phyloP scores from a whole-genome alignment of 2,888 invertebrate genomes.

The Gymnoscelis rufifasciata region DNA sequence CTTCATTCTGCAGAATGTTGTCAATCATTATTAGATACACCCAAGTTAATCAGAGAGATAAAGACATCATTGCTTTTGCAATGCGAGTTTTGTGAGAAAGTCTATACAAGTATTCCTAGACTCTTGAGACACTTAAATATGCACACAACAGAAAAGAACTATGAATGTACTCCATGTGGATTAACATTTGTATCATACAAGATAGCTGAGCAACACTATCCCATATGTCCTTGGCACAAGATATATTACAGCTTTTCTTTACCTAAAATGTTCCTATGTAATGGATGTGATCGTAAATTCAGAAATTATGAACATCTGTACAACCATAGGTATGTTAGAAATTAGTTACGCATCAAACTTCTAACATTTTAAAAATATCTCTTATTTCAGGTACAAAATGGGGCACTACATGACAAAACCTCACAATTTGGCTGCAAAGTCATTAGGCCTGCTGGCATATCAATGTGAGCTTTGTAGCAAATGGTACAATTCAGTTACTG shows the following conservation, averaged over 20 bases:
- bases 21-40: conserved; percentile 38
- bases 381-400: conserved; percentile 56
- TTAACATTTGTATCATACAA: conserved; percentile 58
- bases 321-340: conserved; percentile 59
- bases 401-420: conserved; percentile 62
- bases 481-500: conserved; percentile 47
- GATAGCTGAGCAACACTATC: conserved; percentile 66
- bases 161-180: conserved; percentile 80
- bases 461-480: conserved; percentile 69
- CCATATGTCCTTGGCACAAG: conserved; percentile 60
- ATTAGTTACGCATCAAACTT: no score
- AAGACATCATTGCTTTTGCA: conserved; percentile 67
- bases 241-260: conserved; percentile 60
- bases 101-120: conserved; percentile 68
- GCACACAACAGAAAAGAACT: conserved; percentile 83
- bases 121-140: conserved; percentile 60
- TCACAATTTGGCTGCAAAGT: conserved; percentile 35
- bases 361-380: background rate
- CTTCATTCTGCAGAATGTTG: conserved; percentile 58
- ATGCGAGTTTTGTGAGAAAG: conserved; percentile 73
- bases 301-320: conserved; percentile 70
- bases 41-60: conserved; percentile 57
- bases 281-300: conserved; percentile 71
- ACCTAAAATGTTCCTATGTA: conserved; percentile 66
- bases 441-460: conserved; percentile 48